A percentile compares a stretch with the other conserved stretches of the same genome.
These are phyloP conservation scores for Diprion similis DNA, from an alignment of 1,140 invertebrate genomes.

Conservation along the genomic window DNA sequence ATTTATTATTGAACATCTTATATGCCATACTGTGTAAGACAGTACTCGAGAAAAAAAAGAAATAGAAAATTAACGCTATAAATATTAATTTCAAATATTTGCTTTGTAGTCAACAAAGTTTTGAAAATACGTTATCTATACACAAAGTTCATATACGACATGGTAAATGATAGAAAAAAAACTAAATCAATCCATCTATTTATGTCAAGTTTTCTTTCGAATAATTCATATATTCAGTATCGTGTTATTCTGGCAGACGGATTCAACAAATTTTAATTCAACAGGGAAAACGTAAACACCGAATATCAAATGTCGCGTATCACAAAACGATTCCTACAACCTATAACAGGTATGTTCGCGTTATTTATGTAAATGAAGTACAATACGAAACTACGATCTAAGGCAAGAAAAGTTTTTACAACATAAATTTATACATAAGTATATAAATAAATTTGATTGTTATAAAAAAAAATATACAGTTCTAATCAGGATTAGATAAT, in stretches of 20 bases:
- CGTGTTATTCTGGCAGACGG: too few relatives aligned
- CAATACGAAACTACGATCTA: not conserved
- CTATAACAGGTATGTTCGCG: too few relatives aligned
- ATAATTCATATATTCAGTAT: too few relatives aligned
- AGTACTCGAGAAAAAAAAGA: not conserved
- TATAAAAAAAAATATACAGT: not conserved
- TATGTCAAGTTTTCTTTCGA: too few relatives aligned
- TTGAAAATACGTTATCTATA: not conserved
- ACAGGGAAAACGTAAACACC: too few relatives aligned
- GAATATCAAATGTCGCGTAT: not conserved
- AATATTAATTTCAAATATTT: constrained; percentile 2
- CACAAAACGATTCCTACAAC: not conserved
- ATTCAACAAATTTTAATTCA: too few relatives aligned
- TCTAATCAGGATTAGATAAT: not conserved
- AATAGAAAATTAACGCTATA: constrained; percentile 13
- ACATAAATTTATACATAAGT: not conserved
- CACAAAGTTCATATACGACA: not conserved
- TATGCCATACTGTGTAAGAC: not conserved
- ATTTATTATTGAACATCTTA: not conserved
- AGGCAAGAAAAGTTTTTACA: constrained; percentile 1
- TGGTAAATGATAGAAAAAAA: not conserved
- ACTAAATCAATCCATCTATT: too few relatives aligned
- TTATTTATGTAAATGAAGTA: not conserved
- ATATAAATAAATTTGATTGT: not conserved
- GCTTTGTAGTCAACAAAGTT: not conserved